phyloP scores from a whole-genome alignment of 2,113 vertebrate species.

The Crotalus helleri region DNA sequence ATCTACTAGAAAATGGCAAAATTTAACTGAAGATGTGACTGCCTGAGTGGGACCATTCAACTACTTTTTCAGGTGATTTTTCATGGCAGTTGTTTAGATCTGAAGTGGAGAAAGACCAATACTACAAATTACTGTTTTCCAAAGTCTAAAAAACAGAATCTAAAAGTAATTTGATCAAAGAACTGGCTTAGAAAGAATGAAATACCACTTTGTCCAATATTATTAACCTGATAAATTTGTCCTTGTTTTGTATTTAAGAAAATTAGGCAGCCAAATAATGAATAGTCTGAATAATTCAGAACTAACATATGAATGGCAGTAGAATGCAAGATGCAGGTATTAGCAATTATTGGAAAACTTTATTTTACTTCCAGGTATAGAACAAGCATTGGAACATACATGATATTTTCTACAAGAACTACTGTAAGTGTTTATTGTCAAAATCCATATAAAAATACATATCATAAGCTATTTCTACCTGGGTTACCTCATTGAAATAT shows the following conservation, averaged over 20 bases:
- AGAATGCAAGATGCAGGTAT: neutral
- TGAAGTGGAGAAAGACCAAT: neutral
- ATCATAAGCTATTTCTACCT: neutral
- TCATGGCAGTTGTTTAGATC: neutral
- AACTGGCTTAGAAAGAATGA: neutral
- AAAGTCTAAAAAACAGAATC: neutral
- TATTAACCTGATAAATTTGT: neutral
- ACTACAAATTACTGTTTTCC: neutral
- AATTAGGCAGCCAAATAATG: neutral
- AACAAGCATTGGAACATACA: neutral
- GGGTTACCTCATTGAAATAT: neutral
- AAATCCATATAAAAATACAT: neutral
- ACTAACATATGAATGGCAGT: neutral
- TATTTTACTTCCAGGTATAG: constrained; percentile 13
- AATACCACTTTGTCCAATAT: neutral
- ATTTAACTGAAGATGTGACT: neutral
- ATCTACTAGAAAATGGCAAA: neutral
- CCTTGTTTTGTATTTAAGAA: neutral
- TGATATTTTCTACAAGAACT: constrained; percentile 14
- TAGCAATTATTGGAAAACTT: neutral
- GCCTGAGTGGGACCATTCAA: neutral
- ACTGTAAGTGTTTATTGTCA: neutral
- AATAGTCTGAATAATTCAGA: neutral
- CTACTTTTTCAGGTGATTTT: neutral
- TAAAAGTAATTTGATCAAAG: neutral